Base-by-base conservation (phyloP, 2,797 vertebrate genomes). In the Pampus argenteus region DNA sequence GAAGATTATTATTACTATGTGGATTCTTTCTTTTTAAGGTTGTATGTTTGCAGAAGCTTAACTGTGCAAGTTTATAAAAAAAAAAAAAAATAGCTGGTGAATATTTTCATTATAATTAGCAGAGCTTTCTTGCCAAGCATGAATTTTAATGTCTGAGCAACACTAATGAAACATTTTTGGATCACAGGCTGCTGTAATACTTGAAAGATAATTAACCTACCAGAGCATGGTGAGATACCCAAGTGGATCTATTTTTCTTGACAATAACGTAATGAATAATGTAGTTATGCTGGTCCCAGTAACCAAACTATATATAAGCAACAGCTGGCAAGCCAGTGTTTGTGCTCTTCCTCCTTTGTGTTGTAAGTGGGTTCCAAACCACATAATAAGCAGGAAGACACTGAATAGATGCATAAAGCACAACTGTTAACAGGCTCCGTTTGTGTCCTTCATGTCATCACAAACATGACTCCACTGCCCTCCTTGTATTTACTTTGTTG, bases 71-170 rank as follows among this genome's bases (percentile, higher is more conserved):
- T 79, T 78, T 74, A 23, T 44, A 52, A 66, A 59, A 48, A 68
- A 75, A 51, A 66, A 55, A 48, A 65, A 75, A 70, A 78, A 54
- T 78, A 85, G 74, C 76, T 78, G 50, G 25, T 66, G 40, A 65
- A 20, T 40, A 22, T 64, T 82, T 79, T 36, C 31, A 62, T 40
- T 51, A 13, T 25, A 50, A 83, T 49, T 70, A 79, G 67, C 61
- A 73, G 71, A 78, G 60, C 60, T 74, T 64, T 44, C 66, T 71
- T 65, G 42, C 52, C 50, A 65, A 68, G 69, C 4, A 60, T 18
- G 36, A 69, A 64, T 20, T 29, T 26, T 20, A 4, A 40, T 31
- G 50, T 20, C 56, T 60, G 56, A 59, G 65, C 20, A 71, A 74
- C 5, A 22, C 22, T 42, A 49, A 72, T 38, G 28, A 54, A 64